A percentile compares a stretch with the other conserved stretches of the same genome.
These are phyloP conservation scores for Callipepla squamata DNA, from an alignment of 2,113 vertebrate genomes.

Conservation along the genomic window DNA sequence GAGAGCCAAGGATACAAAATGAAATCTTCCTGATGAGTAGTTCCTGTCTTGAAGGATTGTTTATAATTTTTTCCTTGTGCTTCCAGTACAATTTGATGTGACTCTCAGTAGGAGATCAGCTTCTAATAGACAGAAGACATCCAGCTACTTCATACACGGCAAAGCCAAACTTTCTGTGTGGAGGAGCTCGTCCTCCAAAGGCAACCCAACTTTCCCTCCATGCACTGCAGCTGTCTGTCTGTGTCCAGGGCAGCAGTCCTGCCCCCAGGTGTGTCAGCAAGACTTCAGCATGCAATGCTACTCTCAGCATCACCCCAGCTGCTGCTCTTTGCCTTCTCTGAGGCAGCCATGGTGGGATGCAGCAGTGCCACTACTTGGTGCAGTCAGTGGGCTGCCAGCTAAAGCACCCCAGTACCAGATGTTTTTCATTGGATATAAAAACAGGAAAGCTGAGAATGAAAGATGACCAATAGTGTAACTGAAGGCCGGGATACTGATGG, in stretches of 20 bases:
- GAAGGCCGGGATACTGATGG: background rate
- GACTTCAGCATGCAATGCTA: background rate
- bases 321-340: conserved; percentile 10
- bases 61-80: background rate
- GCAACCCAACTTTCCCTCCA: background rate
- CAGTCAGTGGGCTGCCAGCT: conserved; percentile 39
- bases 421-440: conserved; percentile 61
- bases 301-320: background rate
- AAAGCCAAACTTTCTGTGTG: background rate
- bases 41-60: background rate
- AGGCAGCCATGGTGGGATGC: background rate
- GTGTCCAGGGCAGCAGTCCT: background rate
- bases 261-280: background rate
- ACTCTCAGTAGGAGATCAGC: background rate
- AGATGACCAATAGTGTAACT: background rate
- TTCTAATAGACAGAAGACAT: background rate
- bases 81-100: background rate
- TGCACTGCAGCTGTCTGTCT: background rate
- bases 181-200: background rate
- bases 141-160: background rate
- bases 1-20: background rate
- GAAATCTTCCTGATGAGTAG: background rate
- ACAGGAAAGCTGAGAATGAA: conserved; percentile 17
- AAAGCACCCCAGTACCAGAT: conserved; percentile 26
- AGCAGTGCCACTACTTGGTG: conserved; percentile 2